A percentile compares a stretch with the other conserved stretches of the same genome.
phyloP scores from a whole-genome alignment of 2,888 invertebrate species.

The Orchestes rusci region DNA sequence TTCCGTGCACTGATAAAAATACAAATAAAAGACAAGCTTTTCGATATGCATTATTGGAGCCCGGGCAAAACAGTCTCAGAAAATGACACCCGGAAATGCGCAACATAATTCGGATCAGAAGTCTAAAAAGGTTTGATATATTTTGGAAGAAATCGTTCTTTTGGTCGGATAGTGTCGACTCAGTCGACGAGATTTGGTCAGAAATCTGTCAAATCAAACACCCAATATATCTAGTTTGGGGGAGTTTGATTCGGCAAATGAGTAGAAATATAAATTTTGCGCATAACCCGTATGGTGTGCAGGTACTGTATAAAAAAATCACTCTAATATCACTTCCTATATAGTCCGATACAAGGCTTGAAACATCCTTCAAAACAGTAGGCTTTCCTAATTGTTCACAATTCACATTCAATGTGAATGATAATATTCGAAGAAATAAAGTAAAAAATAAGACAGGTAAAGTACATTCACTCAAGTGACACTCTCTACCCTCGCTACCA shows the following conservation, averaged over 20 bases:
- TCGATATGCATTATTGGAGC: background rate
- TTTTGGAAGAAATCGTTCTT: slow-evolving; percentile 22
- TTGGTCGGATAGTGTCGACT: slow-evolving; percentile 16
- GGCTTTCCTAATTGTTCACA: slow-evolving; percentile 3
- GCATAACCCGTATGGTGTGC: slow-evolving; percentile 26
- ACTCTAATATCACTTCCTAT: slow-evolving; percentile 29
- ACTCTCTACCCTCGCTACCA: too few relatives aligned
- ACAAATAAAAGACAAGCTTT: too few relatives aligned
- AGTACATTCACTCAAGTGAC: too few relatives aligned
- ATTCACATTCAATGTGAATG: slow-evolving; percentile 1
- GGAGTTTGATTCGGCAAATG: slow-evolving; percentile 5
- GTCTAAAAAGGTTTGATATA: slow-evolving; percentile 24
- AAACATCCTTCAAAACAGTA: slow-evolving; percentile 25
- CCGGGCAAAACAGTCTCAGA: slow-evolving; percentile 13
- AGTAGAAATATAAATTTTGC: slow-evolving; percentile 13
- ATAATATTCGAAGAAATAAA: too few relatives aligned
- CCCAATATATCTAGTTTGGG: background rate
- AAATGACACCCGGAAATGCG: slow-evolving; percentile 24
- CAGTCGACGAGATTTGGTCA: slow-evolving; percentile 15
- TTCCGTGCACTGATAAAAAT: too few relatives aligned
- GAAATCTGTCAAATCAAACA: background rate
- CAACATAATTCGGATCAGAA: slow-evolving; percentile 28
- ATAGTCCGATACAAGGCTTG: slow-evolving; percentile 22
- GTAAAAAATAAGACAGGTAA: too few relatives aligned
- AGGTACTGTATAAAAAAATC: slow-evolving; percentile 31